Evolutionary conservation across 1,140 invertebrate genomes (phyloP).

Genomic region (Ceratosolen solmsi): DNA sequence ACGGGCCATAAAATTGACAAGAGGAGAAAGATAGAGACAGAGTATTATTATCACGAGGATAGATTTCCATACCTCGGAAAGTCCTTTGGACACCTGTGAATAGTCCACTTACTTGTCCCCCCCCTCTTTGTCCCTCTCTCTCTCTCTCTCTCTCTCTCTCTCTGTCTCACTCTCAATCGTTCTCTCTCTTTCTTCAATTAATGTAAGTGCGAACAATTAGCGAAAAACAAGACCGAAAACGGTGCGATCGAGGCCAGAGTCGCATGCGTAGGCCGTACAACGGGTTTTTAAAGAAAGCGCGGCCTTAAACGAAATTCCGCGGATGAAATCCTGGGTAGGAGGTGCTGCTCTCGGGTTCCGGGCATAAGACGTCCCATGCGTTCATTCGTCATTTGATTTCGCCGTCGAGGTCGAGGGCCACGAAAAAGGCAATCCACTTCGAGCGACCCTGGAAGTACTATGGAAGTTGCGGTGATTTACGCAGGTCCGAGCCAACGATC

Average conservation of each 20-base stretch:
- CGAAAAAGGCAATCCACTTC: neutral
- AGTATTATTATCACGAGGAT: too few species aligned
- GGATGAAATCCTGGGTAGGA: too few species aligned
- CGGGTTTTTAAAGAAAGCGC: too few species aligned
- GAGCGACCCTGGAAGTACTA: neutral
- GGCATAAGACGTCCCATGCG: too few species aligned
- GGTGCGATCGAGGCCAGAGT: too few species aligned
- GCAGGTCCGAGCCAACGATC: neutral
- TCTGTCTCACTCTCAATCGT: neutral
- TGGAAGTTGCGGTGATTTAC: constrained; percentile 17
- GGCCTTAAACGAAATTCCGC: too few species aligned
- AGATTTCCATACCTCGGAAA: neutral
- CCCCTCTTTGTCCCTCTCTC: neutral
- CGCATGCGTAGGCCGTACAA: too few species aligned
- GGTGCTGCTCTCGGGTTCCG: too few species aligned
- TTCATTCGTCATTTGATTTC: too few species aligned
- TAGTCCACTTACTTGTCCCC: neutral
- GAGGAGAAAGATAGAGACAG: neutral
- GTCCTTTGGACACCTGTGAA: neutral
- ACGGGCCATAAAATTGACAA: neutral
- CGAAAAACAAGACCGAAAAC: too few species aligned
- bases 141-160: constrained; percentile 7
- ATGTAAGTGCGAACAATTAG: too few species aligned
- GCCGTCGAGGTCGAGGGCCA: neutral
- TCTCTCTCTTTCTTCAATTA: neutral